Evolutionary conservation across 2,797 vertebrate species (phyloP), one percentile per base, ranked within the genome.

Genomic region (Emys orbicularis): DNA sequence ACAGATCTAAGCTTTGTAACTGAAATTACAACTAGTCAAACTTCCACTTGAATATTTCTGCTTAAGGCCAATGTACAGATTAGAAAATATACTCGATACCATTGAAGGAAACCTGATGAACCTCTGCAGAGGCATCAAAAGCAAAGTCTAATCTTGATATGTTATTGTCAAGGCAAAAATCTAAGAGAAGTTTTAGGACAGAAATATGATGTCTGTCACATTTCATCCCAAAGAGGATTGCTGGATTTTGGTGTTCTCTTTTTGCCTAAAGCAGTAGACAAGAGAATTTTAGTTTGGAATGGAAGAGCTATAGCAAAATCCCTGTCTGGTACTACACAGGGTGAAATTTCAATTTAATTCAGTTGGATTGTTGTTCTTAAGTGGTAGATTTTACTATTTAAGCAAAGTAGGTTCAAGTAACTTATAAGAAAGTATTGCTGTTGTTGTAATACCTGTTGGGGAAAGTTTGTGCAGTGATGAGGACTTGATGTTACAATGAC

Each of bases 391-490:
- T 93, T 97, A 96, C 87, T 98, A 95, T 97, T 97, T 97, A 97
- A 97, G 94, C 97, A 92, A 96, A 97, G 97, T 97, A 97, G 98
- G 98, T 98, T 98, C 97, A 98, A 98, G 98, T 98, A 98, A 98
- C 98, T 98, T 98, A 96, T 98, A 97, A 99, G 98, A 99, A 98
- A 98, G 98, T 96, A 65, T 96, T 93, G 94, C 98, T 98, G 98
- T 98, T 99, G 98, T 99, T 98, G 98, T 96, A 93, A 90, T 97
- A 96, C 95, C 97, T 97, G 97, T 96, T 97, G 95, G 96, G 96
- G 96, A 96, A 96, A 90, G 97, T 97, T 98, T 98, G 98, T 98
- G 92, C 89, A 93, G 65, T 85, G 89, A 89, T 50, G 80, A 97
- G 96, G 88, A 93, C 96, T 95, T 97, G 97, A 98, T 8, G 93